Evolutionary conservation across 2,797 vertebrate species (phyloP).

Genomic region (Characodon lateralis): DNA sequence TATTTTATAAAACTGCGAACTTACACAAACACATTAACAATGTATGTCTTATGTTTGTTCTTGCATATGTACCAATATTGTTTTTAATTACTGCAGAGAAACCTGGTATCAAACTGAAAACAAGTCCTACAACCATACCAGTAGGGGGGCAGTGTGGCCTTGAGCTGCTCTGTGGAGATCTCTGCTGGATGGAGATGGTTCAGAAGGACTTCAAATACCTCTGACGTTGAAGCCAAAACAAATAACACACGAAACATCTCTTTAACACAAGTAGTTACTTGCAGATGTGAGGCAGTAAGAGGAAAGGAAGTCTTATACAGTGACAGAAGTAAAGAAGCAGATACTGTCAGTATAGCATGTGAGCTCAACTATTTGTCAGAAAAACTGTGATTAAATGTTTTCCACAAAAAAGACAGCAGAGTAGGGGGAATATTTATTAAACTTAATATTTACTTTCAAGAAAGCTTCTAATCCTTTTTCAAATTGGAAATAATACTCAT

Average conservation of each 20-base stretch:
- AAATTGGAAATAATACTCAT: fast-evolving
- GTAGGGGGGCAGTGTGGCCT: background rate
- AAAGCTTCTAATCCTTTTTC: background rate
- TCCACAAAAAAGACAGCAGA: no score
- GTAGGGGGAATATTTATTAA: no score
- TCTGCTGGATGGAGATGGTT: background rate
- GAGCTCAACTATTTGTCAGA: background rate
- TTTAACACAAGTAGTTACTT: conserved; percentile 4
- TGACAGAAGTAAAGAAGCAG: background rate
- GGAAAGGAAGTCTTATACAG: background rate
- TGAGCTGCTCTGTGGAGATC: conserved; percentile 8
- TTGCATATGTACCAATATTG: no score
- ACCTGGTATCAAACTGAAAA: background rate
- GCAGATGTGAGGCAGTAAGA: background rate
- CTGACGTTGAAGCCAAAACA: background rate
- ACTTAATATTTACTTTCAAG: background rate
- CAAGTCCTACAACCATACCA: background rate
- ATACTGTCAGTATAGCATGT: background rate
- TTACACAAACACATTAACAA: no score
- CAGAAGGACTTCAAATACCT: background rate
- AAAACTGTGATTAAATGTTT: background rate
- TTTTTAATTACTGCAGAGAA: background rate
- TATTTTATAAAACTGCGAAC: no score
- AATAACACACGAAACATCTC: background rate
- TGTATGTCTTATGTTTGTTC: no score